phyloP scores from a whole-genome alignment of 2,797 vertebrate species.

The Sebastes jordani region DNA sequence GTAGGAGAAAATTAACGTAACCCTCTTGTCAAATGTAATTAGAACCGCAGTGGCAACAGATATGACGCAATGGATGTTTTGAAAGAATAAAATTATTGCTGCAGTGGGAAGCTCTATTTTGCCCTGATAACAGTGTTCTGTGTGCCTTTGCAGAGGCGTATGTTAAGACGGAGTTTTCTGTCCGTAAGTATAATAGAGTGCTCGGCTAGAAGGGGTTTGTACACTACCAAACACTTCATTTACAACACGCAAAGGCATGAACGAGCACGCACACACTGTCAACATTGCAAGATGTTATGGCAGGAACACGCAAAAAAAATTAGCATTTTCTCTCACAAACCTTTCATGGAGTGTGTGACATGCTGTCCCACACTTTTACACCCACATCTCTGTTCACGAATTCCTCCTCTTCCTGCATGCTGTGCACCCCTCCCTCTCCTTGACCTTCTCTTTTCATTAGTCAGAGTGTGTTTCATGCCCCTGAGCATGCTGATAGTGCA shows the following conservation, averaged over 20 bases:
- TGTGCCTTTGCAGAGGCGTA: conserved; percentile 1
- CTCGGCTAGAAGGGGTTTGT: background rate
- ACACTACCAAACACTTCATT: background rate
- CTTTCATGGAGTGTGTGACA: conserved; percentile 59
- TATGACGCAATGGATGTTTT: conserved; percentile 50
- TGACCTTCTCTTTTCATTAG: conserved; percentile 84
- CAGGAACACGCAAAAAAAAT: conserved; percentile 9
- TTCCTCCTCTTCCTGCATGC: conserved; percentile 31
- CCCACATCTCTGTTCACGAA: conserved; percentile 61
- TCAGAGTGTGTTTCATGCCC: conserved; percentile 82
- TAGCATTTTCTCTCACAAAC: conserved; percentile 14
- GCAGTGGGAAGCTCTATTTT: conserved; percentile 22
- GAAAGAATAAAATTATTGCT: conserved; percentile 51
- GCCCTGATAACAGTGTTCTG: conserved; percentile 18
- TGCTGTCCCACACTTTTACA: conserved; percentile 58
- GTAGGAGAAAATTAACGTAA: conserved; percentile 68
- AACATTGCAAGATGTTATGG: background rate
- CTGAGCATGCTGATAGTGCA: conserved; percentile 80
- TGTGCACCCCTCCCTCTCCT: conserved; percentile 67
- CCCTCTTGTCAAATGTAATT: conserved; percentile 74
- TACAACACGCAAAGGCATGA: background rate
- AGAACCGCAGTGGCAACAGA: conserved; percentile 45
- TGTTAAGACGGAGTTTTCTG: conserved; percentile 33
- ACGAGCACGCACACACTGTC: background rate
- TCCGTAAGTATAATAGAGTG: conserved; percentile 9